Evolutionary conservation across 2,888 invertebrate genomes (phyloP).

Genomic region (Hofmannophila pseudospretella): DNA sequence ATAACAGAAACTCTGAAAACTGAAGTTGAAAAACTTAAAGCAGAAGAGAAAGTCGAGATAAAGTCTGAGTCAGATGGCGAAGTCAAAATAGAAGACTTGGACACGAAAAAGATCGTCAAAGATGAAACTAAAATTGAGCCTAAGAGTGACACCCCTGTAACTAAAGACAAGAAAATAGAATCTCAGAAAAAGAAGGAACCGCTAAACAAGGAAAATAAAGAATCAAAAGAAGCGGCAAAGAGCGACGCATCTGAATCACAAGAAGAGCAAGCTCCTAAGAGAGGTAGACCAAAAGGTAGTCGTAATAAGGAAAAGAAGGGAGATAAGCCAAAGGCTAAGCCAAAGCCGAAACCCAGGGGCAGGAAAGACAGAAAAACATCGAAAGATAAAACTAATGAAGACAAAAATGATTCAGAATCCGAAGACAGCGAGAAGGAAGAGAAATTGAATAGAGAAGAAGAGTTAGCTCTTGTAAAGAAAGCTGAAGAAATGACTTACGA

Average conservation of each 20-base stretch:
- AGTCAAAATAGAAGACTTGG: conserved; percentile 71
- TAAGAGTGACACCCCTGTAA: conserved; percentile 22
- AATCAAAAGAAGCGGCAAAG: conserved; percentile 32
- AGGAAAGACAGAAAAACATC: conserved; percentile 66
- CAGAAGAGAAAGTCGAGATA: conserved; percentile 63
- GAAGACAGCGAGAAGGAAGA: conserved; percentile 78
- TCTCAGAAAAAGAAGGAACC: conserved; percentile 16
- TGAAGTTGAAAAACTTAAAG: conserved; percentile 62
- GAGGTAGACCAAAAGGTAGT: conserved; percentile 44
- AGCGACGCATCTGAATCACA: conserved; percentile 50
- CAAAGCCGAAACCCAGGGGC: conserved; percentile 60
- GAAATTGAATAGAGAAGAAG: conserved; percentile 78
- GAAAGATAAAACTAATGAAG: conserved; percentile 73
- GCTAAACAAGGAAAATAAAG: conserved; percentile 31
- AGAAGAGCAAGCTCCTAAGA: conserved; percentile 52
- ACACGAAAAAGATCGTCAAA: conserved; percentile 66
- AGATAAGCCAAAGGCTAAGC: conserved; percentile 50
- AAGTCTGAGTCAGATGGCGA: conserved; percentile 75
- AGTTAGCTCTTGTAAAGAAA: conserved; percentile 78
- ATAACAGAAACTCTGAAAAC: conserved; percentile 60
- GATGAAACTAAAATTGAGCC: conserved; percentile 46
- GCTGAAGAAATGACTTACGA: conserved; percentile 92
- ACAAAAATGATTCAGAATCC: conserved; percentile 54
- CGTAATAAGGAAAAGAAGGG: conserved; percentile 53
- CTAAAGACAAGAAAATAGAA: conserved; percentile 29